Conservation (phyloP, 2,113 vertebrate species). For the Lathamus discolor region DNA sequence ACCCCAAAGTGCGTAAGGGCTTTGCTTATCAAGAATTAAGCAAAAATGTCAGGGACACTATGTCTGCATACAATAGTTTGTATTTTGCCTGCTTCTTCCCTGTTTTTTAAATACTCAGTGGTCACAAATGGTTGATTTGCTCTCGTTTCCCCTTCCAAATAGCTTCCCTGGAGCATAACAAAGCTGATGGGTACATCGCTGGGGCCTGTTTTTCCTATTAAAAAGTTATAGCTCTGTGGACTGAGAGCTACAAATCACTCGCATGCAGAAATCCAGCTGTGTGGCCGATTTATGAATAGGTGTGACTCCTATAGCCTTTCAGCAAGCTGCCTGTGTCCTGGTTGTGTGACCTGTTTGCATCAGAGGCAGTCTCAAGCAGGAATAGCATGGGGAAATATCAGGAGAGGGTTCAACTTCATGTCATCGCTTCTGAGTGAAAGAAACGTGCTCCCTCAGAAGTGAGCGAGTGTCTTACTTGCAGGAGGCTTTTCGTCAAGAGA, state of each 20-base stretch:
- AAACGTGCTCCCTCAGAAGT: background rate
- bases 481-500: background rate
- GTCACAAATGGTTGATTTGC: background rate
- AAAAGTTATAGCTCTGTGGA: background rate
- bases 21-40: background rate
- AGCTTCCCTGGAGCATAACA: background rate
- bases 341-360: background rate
- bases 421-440: constrained; percentile 45
- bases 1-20: background rate
- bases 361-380: background rate
- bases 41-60: background rate
- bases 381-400: background rate
- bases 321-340: background rate
- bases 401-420: constrained; percentile 43
- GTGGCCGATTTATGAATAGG: background rate
- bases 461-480: constrained; percentile 26
- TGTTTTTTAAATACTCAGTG: background rate
- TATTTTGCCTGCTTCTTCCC: background rate
- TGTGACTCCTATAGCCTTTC: background rate
- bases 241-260: background rate
- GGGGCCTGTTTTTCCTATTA: background rate
- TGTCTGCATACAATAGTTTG: background rate
- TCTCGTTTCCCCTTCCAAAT: background rate
- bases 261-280: background rate
- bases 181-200: background rate